Evolutionary conservation across 2,797 vertebrate genomes (phyloP), one percentile per base, ranked within the genome.

Genomic region (Podarcis siculus): DNA sequence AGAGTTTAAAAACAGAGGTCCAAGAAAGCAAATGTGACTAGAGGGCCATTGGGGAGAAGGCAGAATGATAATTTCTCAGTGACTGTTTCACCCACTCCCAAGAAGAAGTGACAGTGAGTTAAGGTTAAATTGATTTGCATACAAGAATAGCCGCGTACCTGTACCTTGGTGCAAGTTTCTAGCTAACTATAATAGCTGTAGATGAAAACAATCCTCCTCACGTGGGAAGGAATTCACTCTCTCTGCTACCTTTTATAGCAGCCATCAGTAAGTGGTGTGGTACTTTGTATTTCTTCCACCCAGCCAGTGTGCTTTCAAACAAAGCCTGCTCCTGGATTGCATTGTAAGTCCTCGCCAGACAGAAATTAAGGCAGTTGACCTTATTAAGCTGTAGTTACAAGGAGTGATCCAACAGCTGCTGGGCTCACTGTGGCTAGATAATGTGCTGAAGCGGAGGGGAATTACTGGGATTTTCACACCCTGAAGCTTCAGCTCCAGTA

Each of bases 401-500:
- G 19, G 49, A 69, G 42, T 71, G 58, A 71, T n/a, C 64, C 32
- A 32, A 39, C 25, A 79, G 42, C 73, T 79, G 64, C 37, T 76
- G 64, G 64, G 64, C 64, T 79, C 30, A 37, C 66, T 83, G 66
- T 78, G 75, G 45, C 66, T 58, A 42, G 49, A 61, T 61, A 42
- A 71, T 78, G 27, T 79, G 66, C 64, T 79, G 58, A 61, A 79
- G 67, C 32, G 27, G 35, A 30, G 45, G 69, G 66, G 79, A 71
- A 83, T 83, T 58, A 61, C 64, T 88, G 64, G 35, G 81, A 79
- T 79, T 69, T 83, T 71, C 71, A 83, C 32, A 83, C 64, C 21
- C 42, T 77, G 37, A 35, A 87, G 75, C 30, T 42, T 45, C 30
- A n/a, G 25, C 81, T 88, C 32, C 32, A 10, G 45, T 69, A 88